A percentile compares a stretch with the other conserved stretches of the same genome.
phyloP scores from a whole-genome alignment of 1,140 invertebrate species.

The Zaprionus gabonicus region DNA sequence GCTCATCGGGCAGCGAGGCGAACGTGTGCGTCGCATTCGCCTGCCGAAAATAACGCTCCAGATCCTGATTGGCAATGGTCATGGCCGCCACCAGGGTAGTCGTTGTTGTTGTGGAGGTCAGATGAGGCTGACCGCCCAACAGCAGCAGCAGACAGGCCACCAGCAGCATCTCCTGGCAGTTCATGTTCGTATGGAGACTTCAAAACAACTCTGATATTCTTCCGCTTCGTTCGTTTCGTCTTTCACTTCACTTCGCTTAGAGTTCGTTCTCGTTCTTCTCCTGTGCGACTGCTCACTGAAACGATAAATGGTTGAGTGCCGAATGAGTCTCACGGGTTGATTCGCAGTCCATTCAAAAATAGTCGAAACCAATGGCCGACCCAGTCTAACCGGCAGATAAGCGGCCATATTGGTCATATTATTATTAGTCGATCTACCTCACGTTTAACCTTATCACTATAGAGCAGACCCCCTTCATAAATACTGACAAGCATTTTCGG shows the following conservation, averaged over 20 bases:
- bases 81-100: conserved; percentile 75
- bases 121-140: conserved; percentile 63
- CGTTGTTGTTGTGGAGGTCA: conserved; percentile 75
- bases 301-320: conserved; percentile 26
- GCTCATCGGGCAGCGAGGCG: conserved; percentile 63
- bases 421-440: neutral
- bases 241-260: neutral
- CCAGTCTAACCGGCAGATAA: conserved; percentile 39
- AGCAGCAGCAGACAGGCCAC: conserved; percentile 61
- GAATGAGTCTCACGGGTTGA: conserved; percentile 9
- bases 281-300: conserved; percentile 42
- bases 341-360: conserved; percentile 9
- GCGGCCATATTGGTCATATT: conserved; percentile 36
- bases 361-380: conserved; percentile 14
- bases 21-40: conserved; percentile 66
- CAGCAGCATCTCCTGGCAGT: conserved; percentile 58
- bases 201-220: neutral
- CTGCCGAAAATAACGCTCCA: conserved; percentile 78
- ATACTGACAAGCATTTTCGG: neutral
- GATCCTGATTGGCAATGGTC: conserved; percentile 80
- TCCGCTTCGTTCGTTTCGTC: neutral
- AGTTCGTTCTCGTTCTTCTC: conserved; percentile 21
- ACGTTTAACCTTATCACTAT: neutral
- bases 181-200: conserved; percentile 36
- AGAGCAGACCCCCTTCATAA: conserved; percentile 1